Percentiles rank a stretch among this genome's conserved stretches.
Evolutionary conservation across 2,888 invertebrate genomes (phyloP).

Genomic region (Rugalucina vietnamica): DNA sequence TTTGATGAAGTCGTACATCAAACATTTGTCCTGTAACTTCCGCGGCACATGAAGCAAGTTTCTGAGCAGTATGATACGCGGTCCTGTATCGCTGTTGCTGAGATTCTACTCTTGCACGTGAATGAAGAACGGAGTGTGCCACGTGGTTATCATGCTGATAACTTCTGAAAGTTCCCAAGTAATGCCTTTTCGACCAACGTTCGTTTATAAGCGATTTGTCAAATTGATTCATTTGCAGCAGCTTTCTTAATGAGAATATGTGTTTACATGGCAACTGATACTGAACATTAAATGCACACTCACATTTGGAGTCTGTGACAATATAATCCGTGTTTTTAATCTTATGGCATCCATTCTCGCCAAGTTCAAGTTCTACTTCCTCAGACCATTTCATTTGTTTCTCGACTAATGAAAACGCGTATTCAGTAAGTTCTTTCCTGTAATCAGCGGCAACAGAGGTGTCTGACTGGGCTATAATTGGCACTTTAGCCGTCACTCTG

Average conservation of each 20-base stretch:
- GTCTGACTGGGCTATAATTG: not conserved
- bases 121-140: not conserved
- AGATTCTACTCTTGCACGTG: not conserved
- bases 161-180: not conserved
- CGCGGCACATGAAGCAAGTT: conserved; percentile 12
- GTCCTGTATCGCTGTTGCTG: conserved; percentile 16
- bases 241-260: conserved; percentile 11
- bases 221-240: not conserved
- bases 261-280: conserved; percentile 8
- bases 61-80: conserved; percentile 16
- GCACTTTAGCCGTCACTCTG: conserved; percentile 4
- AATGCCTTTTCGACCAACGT: conserved; percentile 3
- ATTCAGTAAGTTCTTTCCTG: not conserved
- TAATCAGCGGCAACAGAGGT: not conserved
- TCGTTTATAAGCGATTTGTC: not conserved
- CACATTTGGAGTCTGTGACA: not conserved
- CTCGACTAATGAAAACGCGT: not conserved
- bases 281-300: conserved; percentile 2
- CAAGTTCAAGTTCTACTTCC: not conserved
- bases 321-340: not conserved
- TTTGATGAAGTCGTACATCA: not conserved
- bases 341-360: not conserved
- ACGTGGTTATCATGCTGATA: not conserved
- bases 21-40: not conserved
- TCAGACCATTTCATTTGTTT: not conserved